A percentile compares a stretch with the other conserved stretches of the same genome.
These are phyloP conservation scores for Scolopax mira DNA, from an alignment of 2,113 vertebrate species.

Conservation along the genomic window DNA sequence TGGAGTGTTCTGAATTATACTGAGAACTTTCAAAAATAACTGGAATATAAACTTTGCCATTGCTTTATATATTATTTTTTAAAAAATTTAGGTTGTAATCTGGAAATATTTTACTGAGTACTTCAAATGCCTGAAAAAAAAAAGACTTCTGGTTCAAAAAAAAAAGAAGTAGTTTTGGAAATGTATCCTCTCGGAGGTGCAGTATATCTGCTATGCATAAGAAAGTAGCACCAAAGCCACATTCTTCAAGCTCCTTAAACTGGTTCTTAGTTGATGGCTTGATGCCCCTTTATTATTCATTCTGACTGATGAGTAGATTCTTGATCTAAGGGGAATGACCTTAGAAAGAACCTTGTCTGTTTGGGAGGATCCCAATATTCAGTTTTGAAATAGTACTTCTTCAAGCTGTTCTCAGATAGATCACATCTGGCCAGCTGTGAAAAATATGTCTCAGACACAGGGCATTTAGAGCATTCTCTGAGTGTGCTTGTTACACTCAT, in stretches of 20 bases:
- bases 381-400: neutral
- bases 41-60: neutral
- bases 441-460: neutral
- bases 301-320: neutral
- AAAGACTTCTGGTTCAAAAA: neutral
- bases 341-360: neutral
- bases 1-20: neutral
- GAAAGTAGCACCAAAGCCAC: neutral
- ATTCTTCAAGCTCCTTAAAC: neutral
- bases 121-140: neutral
- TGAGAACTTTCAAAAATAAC: neutral
- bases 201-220: neutral
- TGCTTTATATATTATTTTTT: neutral
- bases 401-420: neutral
- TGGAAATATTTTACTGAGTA: neutral
- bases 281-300: neutral
- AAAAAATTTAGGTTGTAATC: neutral
- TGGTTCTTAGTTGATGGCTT: neutral
- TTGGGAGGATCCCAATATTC: neutral
- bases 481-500: neutral
- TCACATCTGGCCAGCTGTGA: conserved; percentile 14
- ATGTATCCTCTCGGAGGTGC: neutral
- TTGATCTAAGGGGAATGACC: neutral
- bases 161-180: neutral
- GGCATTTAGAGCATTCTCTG: neutral